Conservation (phyloP, 1,140 invertebrate species). For the Luehdorfia chinensis region DNA sequence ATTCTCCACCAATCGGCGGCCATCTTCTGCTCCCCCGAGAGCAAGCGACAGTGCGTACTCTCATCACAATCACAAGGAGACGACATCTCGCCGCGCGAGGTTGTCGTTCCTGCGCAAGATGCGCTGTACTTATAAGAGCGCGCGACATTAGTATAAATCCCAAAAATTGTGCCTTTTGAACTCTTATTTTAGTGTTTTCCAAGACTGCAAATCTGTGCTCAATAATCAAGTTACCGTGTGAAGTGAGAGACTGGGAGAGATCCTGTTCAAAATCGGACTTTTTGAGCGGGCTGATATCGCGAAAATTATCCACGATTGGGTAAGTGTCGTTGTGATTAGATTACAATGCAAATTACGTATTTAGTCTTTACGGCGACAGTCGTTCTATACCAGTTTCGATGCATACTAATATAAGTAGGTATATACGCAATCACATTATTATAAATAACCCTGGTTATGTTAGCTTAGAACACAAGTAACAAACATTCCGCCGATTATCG, state of each 20-base stretch:
- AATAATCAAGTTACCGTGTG: slow-evolving; percentile 53
- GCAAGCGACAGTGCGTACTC: slow-evolving; percentile 75
- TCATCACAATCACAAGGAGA: slow-evolving; percentile 73
- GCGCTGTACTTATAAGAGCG: slow-evolving; percentile 43
- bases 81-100: slow-evolving; percentile 70
- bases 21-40: slow-evolving; percentile 75
- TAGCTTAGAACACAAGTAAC: background rate
- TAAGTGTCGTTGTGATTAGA: slow-evolving; percentile 72
- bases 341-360: slow-evolving; percentile 73
- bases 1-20: slow-evolving; percentile 70
- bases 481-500: background rate
- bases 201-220: slow-evolving; percentile 62
- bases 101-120: slow-evolving; percentile 66
- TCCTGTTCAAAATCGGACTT: slow-evolving; percentile 50
- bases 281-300: slow-evolving; percentile 58
- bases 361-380: slow-evolving; percentile 36
- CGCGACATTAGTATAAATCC: slow-evolving; percentile 30
- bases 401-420: slow-evolving; percentile 4
- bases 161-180: slow-evolving; percentile 46
- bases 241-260: slow-evolving; percentile 58
- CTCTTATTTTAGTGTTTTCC: slow-evolving; percentile 37
- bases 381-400: slow-evolving; percentile 44
- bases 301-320: slow-evolving; percentile 74
- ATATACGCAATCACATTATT: slow-evolving; percentile 14
- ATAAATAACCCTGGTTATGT: slow-evolving; percentile 1